Base-by-base conservation (phyloP, 2,888 invertebrate species). In the Uloborus plumipes region DNA sequence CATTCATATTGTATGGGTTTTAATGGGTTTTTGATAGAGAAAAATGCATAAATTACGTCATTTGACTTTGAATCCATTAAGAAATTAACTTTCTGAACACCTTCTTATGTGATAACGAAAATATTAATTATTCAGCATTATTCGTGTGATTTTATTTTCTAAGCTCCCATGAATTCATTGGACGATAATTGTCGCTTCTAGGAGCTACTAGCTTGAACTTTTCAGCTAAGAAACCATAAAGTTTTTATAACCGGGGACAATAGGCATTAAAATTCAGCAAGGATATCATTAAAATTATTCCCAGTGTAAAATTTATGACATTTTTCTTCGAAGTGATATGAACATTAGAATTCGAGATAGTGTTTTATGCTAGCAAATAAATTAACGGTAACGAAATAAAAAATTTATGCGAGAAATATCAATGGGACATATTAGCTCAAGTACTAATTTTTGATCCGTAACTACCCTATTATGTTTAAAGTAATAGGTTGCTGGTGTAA, bases 221-320 rank as follows among this genome's bases (percentile, higher is more conserved):
- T 16, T 20, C 64, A 65, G 31, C 15, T 49, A 53, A 49, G 55
- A 49, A 65, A 49, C 20, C 59, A 59, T 59, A 18, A 49, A 15
- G 22, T 18, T 67, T 62, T 73, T 73, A 73, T 62, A 61, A 53
- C 51, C 59, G 50, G n/a, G 49, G 53, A 67, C 73, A 72, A 79
- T 72, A 66, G 72, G 72, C 72, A 72, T 79, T 73, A 79, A 79
- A 71, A 79, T 73, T 39, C 59, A 58, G 53, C 26, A 67, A 78
- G 59, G 59, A 39, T 20, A 59, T 39, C 66, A 73, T 73, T 79
- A 79, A 79, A 79, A 79, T 67, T 61, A 79, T 67, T 79, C 72
- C 22, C 50, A 66, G 18, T 53, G 58, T 22, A 62, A 20, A 59
- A 51, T 79, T 79, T 67, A 73, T 67, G 53, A 16, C 3, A n/a